These are phyloP conservation scores for Zaprionus kolodkinae DNA, from an alignment of 1,140 invertebrate species.

Conservation along the genomic window DNA sequence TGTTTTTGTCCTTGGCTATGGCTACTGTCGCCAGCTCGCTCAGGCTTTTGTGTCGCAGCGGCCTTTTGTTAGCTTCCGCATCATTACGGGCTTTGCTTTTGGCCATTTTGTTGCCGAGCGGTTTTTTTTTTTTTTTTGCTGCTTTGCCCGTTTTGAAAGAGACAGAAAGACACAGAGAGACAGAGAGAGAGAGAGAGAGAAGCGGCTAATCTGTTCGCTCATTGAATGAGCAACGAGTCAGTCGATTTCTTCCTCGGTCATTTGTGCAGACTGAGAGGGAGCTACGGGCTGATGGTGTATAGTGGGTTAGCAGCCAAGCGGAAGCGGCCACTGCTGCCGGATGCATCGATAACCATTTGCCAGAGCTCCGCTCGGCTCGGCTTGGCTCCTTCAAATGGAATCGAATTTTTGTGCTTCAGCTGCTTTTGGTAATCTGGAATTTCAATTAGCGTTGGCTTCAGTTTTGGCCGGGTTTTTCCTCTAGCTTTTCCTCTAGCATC, in stretches of 20 bases:
- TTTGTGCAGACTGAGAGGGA: neutral
- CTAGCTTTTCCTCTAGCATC: neutral
- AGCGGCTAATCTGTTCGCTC: conserved; percentile 72
- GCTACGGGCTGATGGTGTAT: neutral
- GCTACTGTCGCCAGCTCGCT: conserved; percentile 44
- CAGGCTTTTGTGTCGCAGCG: conserved; percentile 46
- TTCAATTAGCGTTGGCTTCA: conserved; percentile 66
- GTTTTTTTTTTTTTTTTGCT: conserved; percentile 11
- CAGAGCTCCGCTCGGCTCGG: conserved; percentile 9
- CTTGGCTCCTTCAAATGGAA: conserved; percentile 24
- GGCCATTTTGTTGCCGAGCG: conserved; percentile 40
- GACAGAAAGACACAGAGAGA: neutral
- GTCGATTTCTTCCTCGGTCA: conserved; percentile 5
- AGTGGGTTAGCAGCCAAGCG: conserved; percentile 51
- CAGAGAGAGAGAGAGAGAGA: neutral
- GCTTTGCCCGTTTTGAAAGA: neutral
- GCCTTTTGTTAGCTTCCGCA: conserved; percentile 77
- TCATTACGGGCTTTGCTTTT: conserved; percentile 73
- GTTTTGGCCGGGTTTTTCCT: conserved; percentile 9
- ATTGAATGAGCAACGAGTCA: conserved; percentile 57
- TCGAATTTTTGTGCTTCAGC: conserved; percentile 28
- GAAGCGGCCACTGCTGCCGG: conserved; percentile 68
- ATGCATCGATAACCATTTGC: conserved; percentile 79
- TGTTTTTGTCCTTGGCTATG: conserved; percentile 15
- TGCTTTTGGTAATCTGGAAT: conserved; percentile 49